Evolutionary conservation across 2,888 invertebrate genomes (phyloP).

Genomic region (Clunio marinus): DNA sequence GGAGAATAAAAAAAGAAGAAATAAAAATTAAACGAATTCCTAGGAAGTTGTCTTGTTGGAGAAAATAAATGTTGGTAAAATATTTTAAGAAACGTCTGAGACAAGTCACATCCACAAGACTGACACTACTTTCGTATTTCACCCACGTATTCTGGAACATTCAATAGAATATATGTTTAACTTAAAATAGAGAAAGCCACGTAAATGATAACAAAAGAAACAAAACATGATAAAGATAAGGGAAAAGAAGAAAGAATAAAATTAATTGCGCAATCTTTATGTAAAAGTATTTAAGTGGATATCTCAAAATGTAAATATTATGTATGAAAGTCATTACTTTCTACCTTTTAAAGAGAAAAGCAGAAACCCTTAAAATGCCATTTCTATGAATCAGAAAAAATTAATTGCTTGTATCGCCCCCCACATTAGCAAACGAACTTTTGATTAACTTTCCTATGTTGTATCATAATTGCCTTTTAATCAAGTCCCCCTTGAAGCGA

Average conservation of each 20-base stretch:
- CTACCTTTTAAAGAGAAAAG: too few species aligned
- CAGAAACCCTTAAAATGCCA: not conserved
- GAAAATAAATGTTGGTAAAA: conserved; percentile 3
- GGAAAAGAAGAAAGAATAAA: too few species aligned
- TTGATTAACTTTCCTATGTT: conserved; percentile 28
- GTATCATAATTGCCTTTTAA: conserved; percentile 31
- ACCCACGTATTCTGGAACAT: conserved; percentile 23
- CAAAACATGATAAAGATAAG: too few species aligned
- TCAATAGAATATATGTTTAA: conserved; percentile 11
- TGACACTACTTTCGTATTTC: conserved; percentile 19
- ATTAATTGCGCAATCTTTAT: too few species aligned
- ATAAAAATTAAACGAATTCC: conserved; percentile 10
- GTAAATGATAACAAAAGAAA: not conserved
- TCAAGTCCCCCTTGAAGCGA: conserved; percentile 22
- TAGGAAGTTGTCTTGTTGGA: not conserved
- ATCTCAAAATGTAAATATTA: too few species aligned
- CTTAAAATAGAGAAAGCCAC: not conserved
- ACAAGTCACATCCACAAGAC: too few species aligned
- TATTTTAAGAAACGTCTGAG: too few species aligned
- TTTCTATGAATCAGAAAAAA: not conserved
- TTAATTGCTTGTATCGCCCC: not conserved
- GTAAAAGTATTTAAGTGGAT: too few species aligned
- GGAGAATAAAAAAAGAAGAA: not conserved
- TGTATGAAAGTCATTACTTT: too few species aligned
- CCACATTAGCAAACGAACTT: not conserved